phyloP scores from a whole-genome alignment of 1,140 invertebrate genomes.

The Drosophila parvula region DNA sequence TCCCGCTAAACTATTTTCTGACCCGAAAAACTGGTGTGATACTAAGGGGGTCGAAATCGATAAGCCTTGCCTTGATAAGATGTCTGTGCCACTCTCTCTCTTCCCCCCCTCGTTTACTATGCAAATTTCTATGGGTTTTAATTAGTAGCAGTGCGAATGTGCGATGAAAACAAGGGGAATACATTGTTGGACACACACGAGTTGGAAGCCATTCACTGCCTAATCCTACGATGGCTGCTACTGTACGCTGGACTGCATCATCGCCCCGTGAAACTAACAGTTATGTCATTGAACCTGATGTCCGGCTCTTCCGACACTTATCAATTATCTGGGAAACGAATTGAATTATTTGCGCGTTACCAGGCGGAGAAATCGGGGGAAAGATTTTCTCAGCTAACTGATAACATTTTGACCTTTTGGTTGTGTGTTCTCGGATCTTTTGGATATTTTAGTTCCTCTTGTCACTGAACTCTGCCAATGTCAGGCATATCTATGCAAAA shows the following conservation, averaged over 20 bases:
- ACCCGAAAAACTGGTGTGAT: conserved; percentile 9
- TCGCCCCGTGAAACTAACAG: neutral
- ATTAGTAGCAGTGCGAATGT: conserved; percentile 48
- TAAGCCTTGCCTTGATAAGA: conserved; percentile 51
- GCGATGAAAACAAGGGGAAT: conserved; percentile 7
- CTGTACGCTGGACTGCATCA: conserved; percentile 8
- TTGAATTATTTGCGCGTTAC: conserved; percentile 41
- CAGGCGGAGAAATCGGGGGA: conserved; percentile 28
- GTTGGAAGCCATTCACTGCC: conserved; percentile 9
- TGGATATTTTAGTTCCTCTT: conserved; percentile 32
- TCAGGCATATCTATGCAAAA: conserved; percentile 47
- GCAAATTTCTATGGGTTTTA: conserved; percentile 69
- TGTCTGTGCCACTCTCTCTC: neutral
- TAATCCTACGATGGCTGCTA: conserved; percentile 20
- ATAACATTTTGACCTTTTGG: conserved; percentile 49
- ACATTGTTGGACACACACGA: conserved; percentile 2
- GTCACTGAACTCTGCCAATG: conserved; percentile 53
- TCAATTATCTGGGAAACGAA: conserved; percentile 44
- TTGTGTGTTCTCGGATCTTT: neutral
- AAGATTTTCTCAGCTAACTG: conserved; percentile 6
- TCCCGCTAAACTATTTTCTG: conserved; percentile 17
- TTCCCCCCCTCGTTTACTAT: conserved; percentile 30
- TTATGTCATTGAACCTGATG: conserved; percentile 68
- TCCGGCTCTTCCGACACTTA: conserved; percentile 39
- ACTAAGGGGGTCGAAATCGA: conserved; percentile 27